Evolutionary conservation across 2,888 invertebrate species (phyloP), one percentile per base, ranked within the genome.

Genomic region (Agrotis puta): DNA sequence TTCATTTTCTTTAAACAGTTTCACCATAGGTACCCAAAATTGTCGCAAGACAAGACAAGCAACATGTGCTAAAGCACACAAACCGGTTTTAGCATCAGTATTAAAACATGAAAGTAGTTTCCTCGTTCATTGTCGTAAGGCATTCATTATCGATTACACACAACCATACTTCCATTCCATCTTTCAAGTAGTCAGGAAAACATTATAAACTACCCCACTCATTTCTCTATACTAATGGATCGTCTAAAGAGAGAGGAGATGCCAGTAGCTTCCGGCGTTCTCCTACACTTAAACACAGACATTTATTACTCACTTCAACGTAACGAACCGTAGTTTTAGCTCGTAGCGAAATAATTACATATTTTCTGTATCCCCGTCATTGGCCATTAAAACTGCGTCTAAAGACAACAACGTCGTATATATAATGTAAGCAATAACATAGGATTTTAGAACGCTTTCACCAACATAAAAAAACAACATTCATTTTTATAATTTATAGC

Each of bases 401-500:
- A 69, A 71, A 69, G 58, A 70, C 59, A 68, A 72, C 66, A 74
- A 72, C 47, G 65, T 62, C 45, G 57, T 68, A 70, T 51, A 70
- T 51, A 69, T 74, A 77, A 75, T 74, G 61, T 11, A 57, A 62
- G 70, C 64, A 64, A 70, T 79, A 79, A 70, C 70, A 50, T 57
- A 58, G 24, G 33, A 71, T 85, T 62, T 61, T 51, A 51, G 64
- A 74, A 59, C 45, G 27, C 88, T 91, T 88, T 89, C 87, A 85
- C 88, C 83, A 63, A 69, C 45, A 59, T 70, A 62, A 58, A 64
- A 56, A 18, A 33, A 33, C n/a, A 33, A 39, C 39, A 39, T 39
- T 39, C 9, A 11, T 39, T n/a, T 56, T 56, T 33, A 43, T 16
- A 64, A 62, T 64, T 76, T 79, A 18, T 79, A 95, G 94, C 88